These are phyloP conservation scores for Thamnophis elegans DNA, from an alignment of 2,797 vertebrate genomes.

Conservation along the genomic window DNA sequence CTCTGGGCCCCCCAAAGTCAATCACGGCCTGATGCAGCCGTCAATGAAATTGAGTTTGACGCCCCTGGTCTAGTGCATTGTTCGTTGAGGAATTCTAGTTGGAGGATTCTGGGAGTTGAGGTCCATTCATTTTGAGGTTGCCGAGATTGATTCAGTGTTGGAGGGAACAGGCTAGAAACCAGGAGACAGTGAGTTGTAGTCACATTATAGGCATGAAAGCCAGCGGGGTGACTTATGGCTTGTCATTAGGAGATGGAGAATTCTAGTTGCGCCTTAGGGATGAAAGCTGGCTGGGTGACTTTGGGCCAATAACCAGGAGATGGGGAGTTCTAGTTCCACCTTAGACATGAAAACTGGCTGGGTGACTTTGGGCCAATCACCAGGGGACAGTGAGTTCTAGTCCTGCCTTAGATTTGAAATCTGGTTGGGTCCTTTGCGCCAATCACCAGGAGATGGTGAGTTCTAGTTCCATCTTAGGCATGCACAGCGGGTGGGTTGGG, in stretches of 20 bases:
- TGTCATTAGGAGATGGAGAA: too few species aligned
- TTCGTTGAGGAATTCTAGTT: background rate
- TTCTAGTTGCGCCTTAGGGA: too few species aligned
- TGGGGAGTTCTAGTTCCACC: too few species aligned
- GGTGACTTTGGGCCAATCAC: background rate
- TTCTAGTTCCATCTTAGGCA: too few species aligned
- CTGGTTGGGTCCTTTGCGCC: background rate
- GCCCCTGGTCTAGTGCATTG: too few species aligned
- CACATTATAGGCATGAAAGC: background rate
- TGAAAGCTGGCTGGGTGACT: too few species aligned
- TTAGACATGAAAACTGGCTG: rapidly evolving
- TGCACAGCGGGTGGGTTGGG: too few species aligned
- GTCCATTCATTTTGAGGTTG: background rate
- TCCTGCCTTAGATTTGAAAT: background rate
- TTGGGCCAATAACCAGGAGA: too few species aligned
- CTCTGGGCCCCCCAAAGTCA: too few species aligned
- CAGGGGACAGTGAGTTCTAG: background rate
- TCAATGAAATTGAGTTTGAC: too few species aligned
- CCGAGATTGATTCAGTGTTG: background rate
- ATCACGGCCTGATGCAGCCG: too few species aligned
- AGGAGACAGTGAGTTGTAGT: background rate
- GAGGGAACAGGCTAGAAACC: background rate
- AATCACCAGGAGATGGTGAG: too few species aligned
- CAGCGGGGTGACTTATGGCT: background rate
- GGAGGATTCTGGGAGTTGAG: background rate